Evolutionary conservation across 2,888 invertebrate species (phyloP).

Genomic region (Octodonta nipae): DNA sequence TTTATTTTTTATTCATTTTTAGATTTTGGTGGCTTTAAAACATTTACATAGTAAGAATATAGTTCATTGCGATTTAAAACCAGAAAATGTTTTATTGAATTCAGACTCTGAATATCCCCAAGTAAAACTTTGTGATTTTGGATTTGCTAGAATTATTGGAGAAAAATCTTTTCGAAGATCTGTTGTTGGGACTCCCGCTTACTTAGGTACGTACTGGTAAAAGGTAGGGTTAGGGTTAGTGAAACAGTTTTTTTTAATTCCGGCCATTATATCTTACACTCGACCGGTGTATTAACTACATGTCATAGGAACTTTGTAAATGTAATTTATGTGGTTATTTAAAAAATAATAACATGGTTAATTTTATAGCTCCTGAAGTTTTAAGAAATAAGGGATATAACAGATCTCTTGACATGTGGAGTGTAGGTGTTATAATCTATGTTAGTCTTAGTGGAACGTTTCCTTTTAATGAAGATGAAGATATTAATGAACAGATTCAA

Average conservation of each 20-base stretch:
- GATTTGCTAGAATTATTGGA: conserved; percentile 96
- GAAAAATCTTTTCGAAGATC: conserved; percentile 95
- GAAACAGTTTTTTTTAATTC: no score
- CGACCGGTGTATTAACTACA: no score
- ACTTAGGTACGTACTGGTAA: conserved; percentile 68
- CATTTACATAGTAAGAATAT: conserved; percentile 97
- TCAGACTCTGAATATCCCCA: conserved; percentile 92
- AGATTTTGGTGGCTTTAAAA: conserved; percentile 90
- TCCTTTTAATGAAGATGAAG: conserved; percentile 99
- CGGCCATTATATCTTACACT: background rate
- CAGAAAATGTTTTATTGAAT: conserved; percentile 93
- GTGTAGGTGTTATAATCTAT: conserved; percentile 96
- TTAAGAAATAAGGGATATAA: conserved; percentile 97
- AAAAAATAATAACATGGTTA: conserved; percentile 1
- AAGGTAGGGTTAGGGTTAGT: no score
- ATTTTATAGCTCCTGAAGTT: conserved; percentile 80
- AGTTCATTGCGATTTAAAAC: conserved; percentile 94
- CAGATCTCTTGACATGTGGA: conserved; percentile 98
- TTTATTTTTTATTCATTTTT: conserved; percentile 21
- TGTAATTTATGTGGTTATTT: conserved; percentile 3
- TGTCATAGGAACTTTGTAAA: background rate
- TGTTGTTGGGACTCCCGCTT: conserved; percentile 97
- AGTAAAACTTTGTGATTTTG: conserved; percentile 98
- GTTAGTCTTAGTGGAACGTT: conserved; percentile 97
- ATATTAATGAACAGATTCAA: conserved; percentile 98